Evolutionary conservation across 2,797 vertebrate species (phyloP), one percentile per base, ranked within the genome.

Genomic region (Parotocinclus haroldoi): DNA sequence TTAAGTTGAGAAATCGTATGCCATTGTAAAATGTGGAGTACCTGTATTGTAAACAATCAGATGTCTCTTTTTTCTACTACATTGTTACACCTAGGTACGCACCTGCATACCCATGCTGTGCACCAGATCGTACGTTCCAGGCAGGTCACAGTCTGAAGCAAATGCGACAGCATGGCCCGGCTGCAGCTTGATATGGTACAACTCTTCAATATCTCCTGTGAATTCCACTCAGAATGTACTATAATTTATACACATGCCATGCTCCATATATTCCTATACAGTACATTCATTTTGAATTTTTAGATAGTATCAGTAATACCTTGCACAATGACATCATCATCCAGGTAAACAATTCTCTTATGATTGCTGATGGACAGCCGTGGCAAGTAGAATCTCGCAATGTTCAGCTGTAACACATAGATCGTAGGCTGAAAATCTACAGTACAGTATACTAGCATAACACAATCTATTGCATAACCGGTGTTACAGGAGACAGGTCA

Each of bases 271-370:
- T 9, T 40, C 38, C 5, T 9, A 5, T 40, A 40, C 38, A 5
- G 38, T 40, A 40, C 38, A 40, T 40, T 40, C 38, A 40, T 40
- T 5, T 40, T 9, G 5, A 40, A 5, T 40, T 5, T 5, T 40
- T 46, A 39, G 50, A 13, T 1, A 16, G 3, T 59, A 37, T 16
- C 10, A n/a, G 58, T 73, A 80, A 7, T 89, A 99, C 96, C 94
- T 92, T 98, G 95, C 17, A 99, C 93, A 51, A 99, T 96, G 60
- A 98, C 79, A 27, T 99, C 97, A 75, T 99, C 95, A 13, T 99
- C 97, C 69, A 99, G 71, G 81, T 99, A 99, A 80, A 99, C 90
- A 62, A 96, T 90, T 80, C 91, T 95, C 71, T 90, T 84, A 0
- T 98, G 94, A 65, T 85, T 88, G 55, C 60, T 69, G 71, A 93